Conservation (phyloP, 2,888 invertebrate genomes). For the Troilus luridus region DNA sequence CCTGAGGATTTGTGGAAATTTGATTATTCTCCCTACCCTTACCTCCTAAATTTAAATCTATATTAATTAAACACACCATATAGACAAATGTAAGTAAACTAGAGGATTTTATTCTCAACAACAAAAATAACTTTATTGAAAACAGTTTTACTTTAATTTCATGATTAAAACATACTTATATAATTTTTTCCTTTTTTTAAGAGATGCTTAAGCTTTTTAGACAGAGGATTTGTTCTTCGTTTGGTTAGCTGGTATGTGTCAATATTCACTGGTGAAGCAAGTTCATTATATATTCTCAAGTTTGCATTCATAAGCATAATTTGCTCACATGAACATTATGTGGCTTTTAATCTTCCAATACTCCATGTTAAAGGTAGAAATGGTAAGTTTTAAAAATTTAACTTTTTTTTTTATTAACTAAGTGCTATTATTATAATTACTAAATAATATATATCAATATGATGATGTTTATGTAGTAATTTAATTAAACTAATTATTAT, state of each 20-base stretch:
- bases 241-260: slow-evolving; percentile 89
- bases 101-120: background rate
- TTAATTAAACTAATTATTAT: no score
- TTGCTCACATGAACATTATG: slow-evolving; percentile 94
- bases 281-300: slow-evolving; percentile 90
- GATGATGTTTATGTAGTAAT: no score
- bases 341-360: slow-evolving; percentile 92
- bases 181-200: slow-evolving; percentile 70
- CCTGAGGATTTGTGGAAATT: no score
- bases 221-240: slow-evolving; percentile 93
- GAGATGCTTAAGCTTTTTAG: slow-evolving; percentile 92
- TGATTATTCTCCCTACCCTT: no score
- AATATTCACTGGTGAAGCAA: slow-evolving; percentile 85
- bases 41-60: no score
- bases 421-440: no score
- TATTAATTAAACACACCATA: background rate
- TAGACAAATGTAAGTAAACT: background rate
- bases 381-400: slow-evolving; percentile 60
- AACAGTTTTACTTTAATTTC: background rate
- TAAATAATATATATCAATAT: no score
- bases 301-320: slow-evolving; percentile 92
- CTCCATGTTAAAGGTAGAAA: slow-evolving; percentile 67
- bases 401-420: no score
- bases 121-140: background rate
- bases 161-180: background rate